Evolutionary conservation across 2,797 vertebrate species (phyloP).

Genomic region (Lepus oiostolus): DNA sequence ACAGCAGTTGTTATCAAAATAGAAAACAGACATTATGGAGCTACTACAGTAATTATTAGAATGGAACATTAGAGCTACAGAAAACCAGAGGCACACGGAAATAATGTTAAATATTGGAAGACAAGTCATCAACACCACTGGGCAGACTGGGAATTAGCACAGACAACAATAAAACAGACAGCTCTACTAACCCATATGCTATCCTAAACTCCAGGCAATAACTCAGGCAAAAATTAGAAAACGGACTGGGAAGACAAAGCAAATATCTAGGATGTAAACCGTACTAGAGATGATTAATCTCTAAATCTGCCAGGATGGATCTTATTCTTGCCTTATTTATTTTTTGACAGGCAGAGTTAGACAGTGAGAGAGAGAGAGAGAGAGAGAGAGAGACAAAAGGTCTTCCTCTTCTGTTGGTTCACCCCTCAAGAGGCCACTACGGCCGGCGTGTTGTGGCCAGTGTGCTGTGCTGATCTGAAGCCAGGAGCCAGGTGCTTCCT

Average conservation of each 20-base stretch:
- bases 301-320: not conserved
- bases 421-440: too few relatives aligned
- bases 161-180: not conserved
- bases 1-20: not conserved
- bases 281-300: not conserved
- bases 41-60: not conserved
- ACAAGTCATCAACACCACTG: not conserved
- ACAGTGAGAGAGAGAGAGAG: too few relatives aligned
- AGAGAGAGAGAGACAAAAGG: too few relatives aligned
- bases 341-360: too few relatives aligned
- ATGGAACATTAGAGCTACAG: not conserved
- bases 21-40: conserved; percentile 8
- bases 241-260: not conserved
- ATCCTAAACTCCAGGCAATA: conserved; percentile 18
- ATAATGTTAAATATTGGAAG: not conserved
- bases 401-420: too few relatives aligned
- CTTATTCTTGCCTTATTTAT: not conserved
- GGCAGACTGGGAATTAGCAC: not conserved
- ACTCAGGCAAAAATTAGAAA: conserved; percentile 46
- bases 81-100: not conserved
- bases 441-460: too few relatives aligned
- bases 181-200: not conserved
- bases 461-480: too few relatives aligned
- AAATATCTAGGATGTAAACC: not conserved
- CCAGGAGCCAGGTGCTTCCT: too few relatives aligned